Base-by-base conservation (phyloP, 2,888 invertebrate genomes). In the Bursaphelenchus okinawaensis region DNA sequence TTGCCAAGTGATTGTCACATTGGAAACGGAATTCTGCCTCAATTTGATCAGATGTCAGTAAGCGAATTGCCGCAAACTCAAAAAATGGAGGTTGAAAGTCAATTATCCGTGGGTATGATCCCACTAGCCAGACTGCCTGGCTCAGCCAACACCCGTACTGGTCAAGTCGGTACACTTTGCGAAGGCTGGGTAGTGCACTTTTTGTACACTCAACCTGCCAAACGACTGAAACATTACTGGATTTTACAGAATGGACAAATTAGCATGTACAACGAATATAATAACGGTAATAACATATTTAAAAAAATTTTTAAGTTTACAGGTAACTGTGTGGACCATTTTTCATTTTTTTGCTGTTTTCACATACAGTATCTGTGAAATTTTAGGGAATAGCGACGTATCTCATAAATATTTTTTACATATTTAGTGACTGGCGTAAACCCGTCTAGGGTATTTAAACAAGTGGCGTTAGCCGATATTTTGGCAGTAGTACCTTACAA, bases 111-210 rank as follows among this genome's bases (percentile, higher is more conserved):
- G 76, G 63, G 61, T n/a, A 67, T 80, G 72, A 80, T 78, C 22
- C 78, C 80, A 9, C 64, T 78, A 50, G 65, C 66, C 12, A 65
- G 78, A 26, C 62, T 78, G 19, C 78, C 78, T 8, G 77, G 77
- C 51, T 58, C 55, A 51, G 68, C 66, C 8, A 62, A 67, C 26
- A 29, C 68, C 16, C 57, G 67, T 23, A 12, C 23, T 22, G 26
- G 29, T n/a, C 40, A 26, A n/a, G 65, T 40, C 19, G 31, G n/a
- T 23, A 51, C 60, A 19, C 7, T 68, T 23, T 68, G 74, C 23
- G 82, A 81, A 54, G 81, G 82, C 27, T 82, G 82, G 82, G 71
- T 83, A 71, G 75, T 83, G n/a, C 83, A 82, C 59, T 78, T 77
- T 61, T 66, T 75, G 28, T 54, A 74, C 24, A 67, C 68, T 1